A percentile compares a stretch with the other conserved stretches of the same genome.
Evolutionary conservation across 2,888 invertebrate species (phyloP).

Genomic region (Rhogogaster chlorosoma): DNA sequence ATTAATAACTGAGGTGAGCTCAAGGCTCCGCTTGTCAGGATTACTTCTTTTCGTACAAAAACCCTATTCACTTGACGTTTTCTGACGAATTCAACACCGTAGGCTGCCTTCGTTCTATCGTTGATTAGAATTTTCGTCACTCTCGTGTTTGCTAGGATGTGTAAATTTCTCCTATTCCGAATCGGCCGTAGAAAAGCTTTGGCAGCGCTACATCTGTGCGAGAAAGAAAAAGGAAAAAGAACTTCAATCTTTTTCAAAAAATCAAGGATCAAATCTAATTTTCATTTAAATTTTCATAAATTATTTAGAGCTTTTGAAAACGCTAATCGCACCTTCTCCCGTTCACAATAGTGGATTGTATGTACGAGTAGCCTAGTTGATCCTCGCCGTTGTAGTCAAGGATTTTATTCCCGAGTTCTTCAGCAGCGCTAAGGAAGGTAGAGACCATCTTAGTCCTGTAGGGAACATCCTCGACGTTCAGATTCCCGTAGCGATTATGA

Average conservation of each 20-base stretch:
- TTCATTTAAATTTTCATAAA: not conserved
- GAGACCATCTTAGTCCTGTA: slow-evolving; percentile 79
- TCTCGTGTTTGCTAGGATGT: slow-evolving; percentile 81
- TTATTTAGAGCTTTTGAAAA: slow-evolving; percentile 61
- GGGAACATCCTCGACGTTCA: slow-evolving; percentile 82
- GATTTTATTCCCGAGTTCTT: slow-evolving; percentile 83
- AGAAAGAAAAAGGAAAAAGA: not conserved
- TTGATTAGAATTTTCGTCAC: slow-evolving; percentile 86
- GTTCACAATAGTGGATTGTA: slow-evolving; percentile 82
- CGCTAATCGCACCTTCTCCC: slow-evolving; percentile 80
- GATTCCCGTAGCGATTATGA: slow-evolving; percentile 82
- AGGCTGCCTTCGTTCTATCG: slow-evolving; percentile 81
- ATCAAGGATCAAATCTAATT: not conserved
- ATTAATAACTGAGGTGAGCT: slow-evolving; percentile 94
- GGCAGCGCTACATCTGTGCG: slow-evolving; percentile 78
- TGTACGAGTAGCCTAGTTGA: slow-evolving; percentile 83
- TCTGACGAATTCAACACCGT: slow-evolving; percentile 84
- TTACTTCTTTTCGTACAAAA: slow-evolving; percentile 87
- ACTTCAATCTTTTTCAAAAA: not conserved
- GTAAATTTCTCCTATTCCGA: slow-evolving; percentile 83
- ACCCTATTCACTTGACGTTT: slow-evolving; percentile 78
- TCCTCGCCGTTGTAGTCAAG: slow-evolving; percentile 85
- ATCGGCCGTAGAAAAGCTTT: slow-evolving; percentile 81
- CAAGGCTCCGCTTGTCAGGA: slow-evolving; percentile 92
- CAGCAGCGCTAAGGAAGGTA: slow-evolving; percentile 83